These are phyloP conservation scores for Pterostichus niger DNA, from an alignment of 2,888 invertebrate genomes.

Conservation along the genomic window DNA sequence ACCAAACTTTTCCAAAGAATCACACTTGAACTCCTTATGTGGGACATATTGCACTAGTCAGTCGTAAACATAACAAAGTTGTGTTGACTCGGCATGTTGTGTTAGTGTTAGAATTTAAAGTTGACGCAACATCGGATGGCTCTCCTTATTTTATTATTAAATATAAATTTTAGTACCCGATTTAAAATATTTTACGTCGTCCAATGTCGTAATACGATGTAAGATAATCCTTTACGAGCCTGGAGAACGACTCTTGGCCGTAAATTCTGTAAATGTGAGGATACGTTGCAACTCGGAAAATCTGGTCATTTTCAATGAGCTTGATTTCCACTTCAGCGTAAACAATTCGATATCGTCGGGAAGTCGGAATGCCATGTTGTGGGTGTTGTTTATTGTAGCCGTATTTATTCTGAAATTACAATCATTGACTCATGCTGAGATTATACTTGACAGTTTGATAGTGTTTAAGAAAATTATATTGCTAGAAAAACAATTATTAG, in stretches of 20 bases:
- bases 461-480: too few relatives aligned
- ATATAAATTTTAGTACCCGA: constrained; percentile 62
- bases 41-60: constrained; percentile 40
- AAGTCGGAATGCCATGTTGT: too few relatives aligned
- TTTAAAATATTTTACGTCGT: constrained; percentile 65
- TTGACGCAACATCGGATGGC: constrained; percentile 19
- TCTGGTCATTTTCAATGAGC: constrained; percentile 27
- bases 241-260: constrained; percentile 42
- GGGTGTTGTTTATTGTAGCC: too few relatives aligned
- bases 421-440: too few relatives aligned
- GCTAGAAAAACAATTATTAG: too few relatives aligned
- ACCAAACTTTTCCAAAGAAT: constrained; percentile 23
- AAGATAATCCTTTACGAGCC: constrained; percentile 66
- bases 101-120: constrained; percentile 50
- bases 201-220: constrained; percentile 64
- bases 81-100: constrained; percentile 38
- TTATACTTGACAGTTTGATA: too few relatives aligned
- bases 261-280: constrained; percentile 48
- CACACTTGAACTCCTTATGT: constrained; percentile 5
- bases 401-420: too few relatives aligned
- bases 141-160: constrained; percentile 62
- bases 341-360: constrained; percentile 32
- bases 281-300: background rate
- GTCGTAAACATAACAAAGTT: constrained; percentile 37
- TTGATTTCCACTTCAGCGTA: constrained; percentile 38